These are phyloP conservation scores for Parazoanthus atlanticus DNA, from an alignment of 92 coral and sea anemone genomes.

Conservation along the genomic window DNA sequence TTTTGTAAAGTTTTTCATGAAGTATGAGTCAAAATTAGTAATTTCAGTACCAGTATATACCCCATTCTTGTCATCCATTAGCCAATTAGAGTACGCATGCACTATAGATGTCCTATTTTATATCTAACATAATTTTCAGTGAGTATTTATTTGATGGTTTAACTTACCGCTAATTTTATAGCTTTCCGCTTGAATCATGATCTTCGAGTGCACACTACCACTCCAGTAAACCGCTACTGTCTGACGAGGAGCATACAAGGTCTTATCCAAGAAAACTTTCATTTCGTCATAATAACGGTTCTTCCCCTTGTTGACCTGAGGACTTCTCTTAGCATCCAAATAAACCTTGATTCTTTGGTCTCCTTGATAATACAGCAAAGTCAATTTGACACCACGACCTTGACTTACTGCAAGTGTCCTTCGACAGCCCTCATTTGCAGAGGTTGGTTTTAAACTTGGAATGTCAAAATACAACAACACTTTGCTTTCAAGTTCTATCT, in stretches of 20 bases:
- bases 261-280: conserved; percentile 41
- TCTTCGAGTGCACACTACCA: conserved; percentile 55
- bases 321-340: background rate
- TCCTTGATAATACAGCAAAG: conserved; percentile 47
- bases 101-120: no score
- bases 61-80: no score
- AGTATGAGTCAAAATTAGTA: no score
- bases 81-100: no score
- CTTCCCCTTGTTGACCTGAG: conserved; percentile 8
- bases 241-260: conserved; percentile 46
- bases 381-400: conserved; percentile 56
- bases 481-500: conserved; percentile 15
- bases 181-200: conserved; percentile 53
- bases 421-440: conserved; percentile 34
- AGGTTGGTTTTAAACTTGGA: conserved; percentile 11
- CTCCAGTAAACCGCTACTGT: conserved; percentile 37
- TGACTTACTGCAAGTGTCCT: conserved; percentile 43
- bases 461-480: conserved; percentile 49
- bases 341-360: conserved; percentile 37
- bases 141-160: background rate
- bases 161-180: conserved; percentile 42
- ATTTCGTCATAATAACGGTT: background rate
- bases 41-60: no score
- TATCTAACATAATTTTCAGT: no score
- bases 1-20: no score